Evolutionary conservation across 2,113 vertebrate species (phyloP), one percentile per base, ranked within the genome.

Genomic region (Callithrix jacchus): DNA sequence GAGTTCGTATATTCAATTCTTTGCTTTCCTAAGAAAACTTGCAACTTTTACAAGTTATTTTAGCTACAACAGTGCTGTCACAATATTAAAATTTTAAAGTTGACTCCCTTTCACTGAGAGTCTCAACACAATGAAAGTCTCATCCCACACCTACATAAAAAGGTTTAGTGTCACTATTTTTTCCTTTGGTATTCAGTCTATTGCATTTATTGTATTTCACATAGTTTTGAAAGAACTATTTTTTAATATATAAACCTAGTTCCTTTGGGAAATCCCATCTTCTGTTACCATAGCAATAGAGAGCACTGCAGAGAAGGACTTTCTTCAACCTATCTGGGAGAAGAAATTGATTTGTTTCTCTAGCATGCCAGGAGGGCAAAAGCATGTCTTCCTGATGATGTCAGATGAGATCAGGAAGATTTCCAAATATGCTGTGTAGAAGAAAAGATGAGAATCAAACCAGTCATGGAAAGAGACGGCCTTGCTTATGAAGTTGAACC

Each of bases 281-380:
- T 93, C 93, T 80, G 97, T 98, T 97, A 92, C 98, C 96, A 98
- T 97, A 85, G 98, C 92, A 95, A 98, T 71, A 90, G 92, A 82
- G 96, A 98, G 93, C 91, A 96, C 91, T 84, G 94, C 82, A 96
- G 94, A 95, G 96, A 87, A 87, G 68, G 94, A 93, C 83, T 95
- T 94, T 84, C 54, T 96, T 79, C 79, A 80, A 40, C 70, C 47
- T 93, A 52, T 84, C 83, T n/a, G 37, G 64, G 52, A 97, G 71
- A 92, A 97, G 93, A 83, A 97, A 97, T 83, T 88, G 92, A 97
- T 98, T 96, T 92, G 58, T 94, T 97, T 98, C 89, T 94, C 54
- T 25, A 94, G 83, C 70, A 92, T 58, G 30, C 40, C 76, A 84
- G 47, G 76, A 97, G 66, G 58, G 84, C 83, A 91, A 82, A 91